Conservation (phyloP, 1,140 invertebrate genomes). For the Papilio polytes region DNA sequence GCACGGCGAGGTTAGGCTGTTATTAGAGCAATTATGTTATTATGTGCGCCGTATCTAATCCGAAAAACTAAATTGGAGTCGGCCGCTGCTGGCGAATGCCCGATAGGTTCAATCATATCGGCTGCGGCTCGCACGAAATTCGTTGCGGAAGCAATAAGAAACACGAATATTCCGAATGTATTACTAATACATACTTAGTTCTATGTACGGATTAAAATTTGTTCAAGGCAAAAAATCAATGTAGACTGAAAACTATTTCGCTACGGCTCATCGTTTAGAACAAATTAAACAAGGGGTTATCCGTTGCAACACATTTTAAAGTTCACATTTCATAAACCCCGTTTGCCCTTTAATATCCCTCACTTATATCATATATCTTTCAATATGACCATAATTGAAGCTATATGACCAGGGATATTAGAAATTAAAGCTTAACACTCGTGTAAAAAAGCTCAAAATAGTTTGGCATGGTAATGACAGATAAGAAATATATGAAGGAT, state of each 20-base stretch:
- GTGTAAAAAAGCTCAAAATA: slow-evolving; percentile 65
- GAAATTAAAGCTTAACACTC: slow-evolving; percentile 68
- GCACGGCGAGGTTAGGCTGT: slow-evolving; percentile 77
- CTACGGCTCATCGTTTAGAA: slow-evolving; percentile 75
- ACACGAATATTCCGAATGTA: slow-evolving; percentile 79
- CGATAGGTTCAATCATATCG: slow-evolving; percentile 82
- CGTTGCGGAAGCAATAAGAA: slow-evolving; percentile 83
- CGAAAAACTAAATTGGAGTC: slow-evolving; percentile 83
- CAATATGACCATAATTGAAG: slow-evolving; percentile 82
- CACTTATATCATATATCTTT: slow-evolving; percentile 82
- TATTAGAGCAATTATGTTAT: slow-evolving; percentile 84
- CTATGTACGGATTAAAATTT: slow-evolving; percentile 56
- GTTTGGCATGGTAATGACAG: slow-evolving; percentile 52
- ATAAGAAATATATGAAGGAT: slow-evolving; percentile 78
- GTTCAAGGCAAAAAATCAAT: slow-evolving; percentile 60
- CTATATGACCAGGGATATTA: slow-evolving; percentile 57
- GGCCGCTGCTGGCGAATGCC: slow-evolving; percentile 80
- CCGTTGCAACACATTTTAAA: slow-evolving; percentile 73
- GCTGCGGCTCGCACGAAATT: slow-evolving; percentile 82
- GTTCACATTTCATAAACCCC: slow-evolving; percentile 79
- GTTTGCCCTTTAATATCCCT: slow-evolving; percentile 81
- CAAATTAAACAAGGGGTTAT: slow-evolving; percentile 82
- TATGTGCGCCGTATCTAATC: slow-evolving; percentile 83
- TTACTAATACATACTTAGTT: slow-evolving; percentile 64
- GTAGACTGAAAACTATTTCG: slow-evolving; percentile 58